Percentiles rank a stretch among this genome's conserved stretches.
These are phyloP conservation scores for Ellobium chinense DNA, from an alignment of 2,888 invertebrate species.

Conservation along the genomic window DNA sequence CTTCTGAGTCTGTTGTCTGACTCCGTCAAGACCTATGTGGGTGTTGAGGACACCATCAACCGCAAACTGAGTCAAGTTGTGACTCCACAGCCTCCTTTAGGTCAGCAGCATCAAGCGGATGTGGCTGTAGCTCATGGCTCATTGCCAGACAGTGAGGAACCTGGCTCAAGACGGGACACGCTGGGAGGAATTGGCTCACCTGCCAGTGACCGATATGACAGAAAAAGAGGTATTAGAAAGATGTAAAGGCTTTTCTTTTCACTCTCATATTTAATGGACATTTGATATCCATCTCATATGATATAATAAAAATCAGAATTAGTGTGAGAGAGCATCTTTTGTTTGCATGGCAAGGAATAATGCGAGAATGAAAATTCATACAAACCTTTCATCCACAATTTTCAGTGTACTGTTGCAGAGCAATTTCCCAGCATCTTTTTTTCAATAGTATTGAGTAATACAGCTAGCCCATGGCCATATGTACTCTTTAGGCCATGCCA, in stretches of 20 bases:
- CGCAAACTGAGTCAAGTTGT: conserved; percentile 63
- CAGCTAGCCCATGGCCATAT: too few relatives aligned
- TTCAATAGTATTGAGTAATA: too few relatives aligned
- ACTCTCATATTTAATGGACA: neutral
- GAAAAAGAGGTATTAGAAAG: conserved; percentile 18
- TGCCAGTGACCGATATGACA: conserved; percentile 5
- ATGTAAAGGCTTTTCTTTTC: neutral
- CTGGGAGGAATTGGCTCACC: conserved; percentile 4
- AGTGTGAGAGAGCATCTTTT: too few relatives aligned
- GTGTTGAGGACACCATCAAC: conserved; percentile 73
- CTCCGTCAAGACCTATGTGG: conserved; percentile 71
- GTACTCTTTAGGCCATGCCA: too few relatives aligned
- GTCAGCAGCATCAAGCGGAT: neutral
- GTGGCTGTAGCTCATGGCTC: neutral
- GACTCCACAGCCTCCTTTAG: neutral
- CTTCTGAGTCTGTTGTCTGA: conserved; percentile 72
- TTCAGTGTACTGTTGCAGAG: too few relatives aligned
- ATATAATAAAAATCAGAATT: too few relatives aligned
- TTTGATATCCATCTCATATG: neutral
- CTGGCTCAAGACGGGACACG: conserved; percentile 7
- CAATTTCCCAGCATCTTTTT: too few relatives aligned
- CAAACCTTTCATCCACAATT: too few relatives aligned
- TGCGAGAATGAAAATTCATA: too few relatives aligned
- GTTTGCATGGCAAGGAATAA: too few relatives aligned
- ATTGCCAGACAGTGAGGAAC: conserved; percentile 5